Evolutionary conservation across 2,797 vertebrate species (phyloP), one percentile per base, ranked within the genome.

Genomic region (Rhabdomys pumilio): DNA sequence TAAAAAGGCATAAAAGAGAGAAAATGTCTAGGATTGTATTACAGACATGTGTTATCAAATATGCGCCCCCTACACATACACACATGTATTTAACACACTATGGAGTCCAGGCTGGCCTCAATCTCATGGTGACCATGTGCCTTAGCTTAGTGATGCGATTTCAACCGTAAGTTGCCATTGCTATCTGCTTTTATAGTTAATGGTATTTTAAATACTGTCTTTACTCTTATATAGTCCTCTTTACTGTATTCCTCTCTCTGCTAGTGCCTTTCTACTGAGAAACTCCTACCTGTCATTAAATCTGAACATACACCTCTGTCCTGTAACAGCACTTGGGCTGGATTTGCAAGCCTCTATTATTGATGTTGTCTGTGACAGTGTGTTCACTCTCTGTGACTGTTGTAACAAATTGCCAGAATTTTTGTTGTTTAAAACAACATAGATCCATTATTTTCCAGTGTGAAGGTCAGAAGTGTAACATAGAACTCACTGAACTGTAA

Each of bases 361-460:
- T 75, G 38, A 80, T 84, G 93, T 76, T 80, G 0, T 53, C 31
- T 79, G 6, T 80, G 17, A 31, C 15, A 44, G 31, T 50, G 3
- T 63, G 77, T 26, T 93, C 47, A 34, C 86, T 92, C 55, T 93
- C 38, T 91, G 22, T 90, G 12, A 53, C n/a, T 90, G 22, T 44
- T 57, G 7, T 55, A 89, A 93, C 41, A 87, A 5, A 87, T n/a
- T 22, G 26, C 55, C 50, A 94, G 12, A 79, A 80, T 41, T 11
- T 61, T 80, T 53, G n/a, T 87, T 22, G 4, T 65, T 89, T 87
- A 83, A 82, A 75, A 44, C 44, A 55, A 73, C 26, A 90, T 3
- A 63, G 17, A 24, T 50, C 59, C 47, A 61, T 61, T 41, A 55
- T 90, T 80, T 91, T 77, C 31, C 0, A 41, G 11, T 84, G 11